phyloP scores from a whole-genome alignment of 35 echinoderm and acorn worm genomes.

The Ophiothrix spiculata region DNA sequence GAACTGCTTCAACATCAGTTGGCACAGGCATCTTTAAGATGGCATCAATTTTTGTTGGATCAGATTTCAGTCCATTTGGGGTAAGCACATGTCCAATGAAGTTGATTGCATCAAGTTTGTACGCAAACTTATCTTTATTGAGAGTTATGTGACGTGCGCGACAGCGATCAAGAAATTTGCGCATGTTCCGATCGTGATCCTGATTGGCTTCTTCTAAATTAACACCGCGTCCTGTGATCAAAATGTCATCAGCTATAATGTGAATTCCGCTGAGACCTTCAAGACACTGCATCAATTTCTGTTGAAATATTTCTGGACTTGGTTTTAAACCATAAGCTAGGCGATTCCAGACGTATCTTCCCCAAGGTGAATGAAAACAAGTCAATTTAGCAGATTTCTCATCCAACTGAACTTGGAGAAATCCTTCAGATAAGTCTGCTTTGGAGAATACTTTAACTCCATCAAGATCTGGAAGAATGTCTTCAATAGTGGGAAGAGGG shows the following conservation, averaged over 20 bases:
- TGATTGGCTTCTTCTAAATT: conserved; percentile 28
- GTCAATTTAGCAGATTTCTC: conserved; percentile 24
- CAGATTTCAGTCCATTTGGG: conserved; percentile 22
- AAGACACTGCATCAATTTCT: conserved; percentile 17
- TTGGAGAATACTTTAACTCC: conserved; percentile 51
- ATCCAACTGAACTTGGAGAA: conserved; percentile 45
- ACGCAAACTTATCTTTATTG: conserved; percentile 52
- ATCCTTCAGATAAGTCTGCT: conserved; percentile 27
- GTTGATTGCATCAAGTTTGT: conserved; percentile 19
- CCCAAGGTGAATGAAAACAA: conserved; percentile 26
- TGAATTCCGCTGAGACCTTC: conserved; percentile 27
- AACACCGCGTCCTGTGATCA: conserved; percentile 15
- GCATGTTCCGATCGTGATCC: conserved; percentile 52
- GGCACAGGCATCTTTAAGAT: conserved; percentile 32
- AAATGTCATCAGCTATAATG: conserved; percentile 41
- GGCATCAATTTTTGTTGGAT: conserved; percentile 47
- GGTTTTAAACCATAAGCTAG: conserved; percentile 32
- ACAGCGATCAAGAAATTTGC: conserved; percentile 31
- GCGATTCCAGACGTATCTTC: conserved; percentile 19
- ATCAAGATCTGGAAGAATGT: conserved; percentile 34
- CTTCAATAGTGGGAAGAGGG: conserved; percentile 15
- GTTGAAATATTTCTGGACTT: conserved; percentile 35
- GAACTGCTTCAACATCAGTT: conserved; percentile 17
- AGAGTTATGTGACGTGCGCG: conserved; percentile 30
- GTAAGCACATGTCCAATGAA: conserved; percentile 52